These are phyloP conservation scores for Chamaea fasciata DNA, from an alignment of 2,113 vertebrate genomes.

Conservation along the genomic window DNA sequence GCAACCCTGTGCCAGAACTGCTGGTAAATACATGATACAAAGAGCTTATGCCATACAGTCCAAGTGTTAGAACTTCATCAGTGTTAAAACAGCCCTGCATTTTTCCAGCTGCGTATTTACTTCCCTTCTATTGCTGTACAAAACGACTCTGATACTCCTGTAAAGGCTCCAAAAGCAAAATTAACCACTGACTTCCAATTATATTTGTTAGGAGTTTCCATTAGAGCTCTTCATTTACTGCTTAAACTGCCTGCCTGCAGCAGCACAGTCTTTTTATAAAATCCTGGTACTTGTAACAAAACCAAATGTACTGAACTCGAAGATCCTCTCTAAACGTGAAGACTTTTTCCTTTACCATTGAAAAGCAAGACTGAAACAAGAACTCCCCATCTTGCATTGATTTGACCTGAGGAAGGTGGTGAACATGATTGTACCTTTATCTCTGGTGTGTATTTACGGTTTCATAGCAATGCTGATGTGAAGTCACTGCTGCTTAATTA, in stretches of 20 bases:
- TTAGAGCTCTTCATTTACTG: background rate
- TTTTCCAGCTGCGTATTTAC: background rate
- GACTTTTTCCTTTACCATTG: background rate
- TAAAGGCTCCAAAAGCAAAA: slow-evolving; percentile 4
- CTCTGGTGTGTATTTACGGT: background rate
- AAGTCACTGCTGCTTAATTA: slow-evolving; percentile 37
- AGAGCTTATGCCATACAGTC: background rate
- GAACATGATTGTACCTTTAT: background rate
- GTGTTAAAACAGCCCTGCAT: background rate
- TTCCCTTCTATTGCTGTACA: background rate
- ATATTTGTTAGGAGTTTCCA: background rate
- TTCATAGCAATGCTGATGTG: slow-evolving; percentile 11
- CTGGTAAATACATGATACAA: background rate
- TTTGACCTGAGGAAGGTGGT: background rate
- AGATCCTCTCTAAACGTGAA: background rate
- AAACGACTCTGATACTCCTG: background rate
- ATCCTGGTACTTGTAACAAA: background rate
- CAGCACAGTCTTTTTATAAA: background rate
- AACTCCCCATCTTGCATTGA: background rate
- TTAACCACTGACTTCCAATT: background rate
- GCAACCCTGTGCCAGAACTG: background rate
- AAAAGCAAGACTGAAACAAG: background rate
- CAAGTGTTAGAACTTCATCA: background rate
- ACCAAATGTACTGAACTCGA: background rate
- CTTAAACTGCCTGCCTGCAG: background rate